These are phyloP conservation scores for Hemicordylus capensis DNA, from an alignment of 2,113 vertebrate genomes.

Conservation along the genomic window DNA sequence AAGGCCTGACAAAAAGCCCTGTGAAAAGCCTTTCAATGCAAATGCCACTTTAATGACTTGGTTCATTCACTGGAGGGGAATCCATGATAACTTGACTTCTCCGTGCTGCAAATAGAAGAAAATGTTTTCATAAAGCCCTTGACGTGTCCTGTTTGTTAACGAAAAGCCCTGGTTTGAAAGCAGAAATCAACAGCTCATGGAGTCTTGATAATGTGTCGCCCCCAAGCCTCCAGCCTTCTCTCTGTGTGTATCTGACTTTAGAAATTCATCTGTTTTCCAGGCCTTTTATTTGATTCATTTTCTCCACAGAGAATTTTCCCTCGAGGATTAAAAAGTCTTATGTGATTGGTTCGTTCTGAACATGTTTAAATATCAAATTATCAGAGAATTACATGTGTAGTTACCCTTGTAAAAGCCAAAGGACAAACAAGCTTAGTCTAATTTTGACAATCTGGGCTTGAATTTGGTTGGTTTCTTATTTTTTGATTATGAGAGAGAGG, in stretches of 20 bases:
- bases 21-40: slow-evolving; percentile 78
- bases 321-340: slow-evolving; percentile 19
- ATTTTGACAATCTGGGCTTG: not conserved
- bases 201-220: slow-evolving; percentile 22
- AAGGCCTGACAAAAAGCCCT: slow-evolving; percentile 78
- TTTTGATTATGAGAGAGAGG: slow-evolving; percentile 10
- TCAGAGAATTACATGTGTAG: slow-evolving; percentile 31
- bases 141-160: slow-evolving; percentile 76
- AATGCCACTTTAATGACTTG: slow-evolving; percentile 81
- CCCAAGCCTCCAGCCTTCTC: not conserved
- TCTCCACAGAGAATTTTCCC: slow-evolving; percentile 20
- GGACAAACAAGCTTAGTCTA: slow-evolving; percentile 13
- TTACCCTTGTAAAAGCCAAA: slow-evolving; percentile 43
- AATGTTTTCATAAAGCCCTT: slow-evolving; percentile 73
- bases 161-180: slow-evolving; percentile 53
- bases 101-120: slow-evolving; percentile 68
- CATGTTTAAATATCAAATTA: slow-evolving; percentile 48
- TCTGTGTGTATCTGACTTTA: not conserved
- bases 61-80: slow-evolving; percentile 73
- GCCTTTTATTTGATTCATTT: slow-evolving; percentile 40
- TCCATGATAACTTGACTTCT: slow-evolving; percentile 70
- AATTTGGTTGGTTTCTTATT: slow-evolving; percentile 12
- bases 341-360: slow-evolving; percentile 34
- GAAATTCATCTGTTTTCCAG: not conserved
- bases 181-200: slow-evolving; percentile 35